Evolutionary conservation across 92 coral and sea anemone species (phyloP), one percentile per base, ranked within the genome.

Genomic region (Heteractis magnifica): DNA sequence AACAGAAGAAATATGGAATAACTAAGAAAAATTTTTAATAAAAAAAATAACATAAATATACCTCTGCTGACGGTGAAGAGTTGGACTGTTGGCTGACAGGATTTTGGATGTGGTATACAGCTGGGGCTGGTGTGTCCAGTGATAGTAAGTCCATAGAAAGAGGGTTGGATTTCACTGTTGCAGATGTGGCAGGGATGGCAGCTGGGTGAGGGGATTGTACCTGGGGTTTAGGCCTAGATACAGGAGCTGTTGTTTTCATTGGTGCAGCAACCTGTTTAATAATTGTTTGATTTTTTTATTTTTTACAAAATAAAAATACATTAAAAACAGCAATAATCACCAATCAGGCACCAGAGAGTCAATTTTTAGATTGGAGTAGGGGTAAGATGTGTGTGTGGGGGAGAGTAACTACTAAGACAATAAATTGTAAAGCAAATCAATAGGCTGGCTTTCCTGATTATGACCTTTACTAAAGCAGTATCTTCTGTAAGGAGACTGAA

Each of bases 81-180:
- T 81, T 82, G 5, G 89, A 71, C 70, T 82, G 84, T 65, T 77
- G 82, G 51, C 76, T 49, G 12, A 56, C 56, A 80, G 83, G 50
- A 34, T 21, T 20, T 59, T 87, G 56, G n/a, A 87, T 83, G 8
- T 83, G 86, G 49, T 77, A 34, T 14, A 68, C 72, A 34, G 60
- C 88, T 15, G 94, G 88, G 14, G 74, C 79, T 11, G 88, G 88
- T 9, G 87, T 85, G 81, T 88, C 91, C 58, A 94, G 77, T 4
- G 98, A 94, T 55, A 94, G 74, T 13, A 94, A 77, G 73, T 94
- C 98, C 73, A 75, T 90, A 44, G 92, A 90, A 6, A 92, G 85
- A 6, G 90, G 88, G n/a, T 76, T 87, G 10, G 91, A 86, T 52
- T 91, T 84, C 58, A 87, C 91, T 11, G 84, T 23, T 16, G 85